These are phyloP conservation scores for Mylabris phalerata DNA, from an alignment of 1,140 invertebrate genomes.

Conservation along the genomic window DNA sequence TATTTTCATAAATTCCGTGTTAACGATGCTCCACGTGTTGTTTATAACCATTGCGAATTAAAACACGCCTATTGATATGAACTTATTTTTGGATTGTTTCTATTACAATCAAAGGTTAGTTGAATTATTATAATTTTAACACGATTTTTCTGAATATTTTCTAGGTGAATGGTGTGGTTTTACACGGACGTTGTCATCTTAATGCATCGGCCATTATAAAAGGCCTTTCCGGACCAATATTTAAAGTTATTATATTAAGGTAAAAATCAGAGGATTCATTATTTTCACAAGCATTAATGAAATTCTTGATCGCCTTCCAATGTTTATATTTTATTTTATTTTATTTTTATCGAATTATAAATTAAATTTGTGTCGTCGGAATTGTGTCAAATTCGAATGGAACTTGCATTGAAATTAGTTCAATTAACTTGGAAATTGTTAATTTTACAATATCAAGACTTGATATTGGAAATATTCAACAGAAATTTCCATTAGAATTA, in stretches of 20 bases:
- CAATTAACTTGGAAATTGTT: no score
- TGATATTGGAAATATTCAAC: no score
- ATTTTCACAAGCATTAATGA: constrained; percentile 8
- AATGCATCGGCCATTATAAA: constrained; percentile 96
- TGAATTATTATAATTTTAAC: neutral
- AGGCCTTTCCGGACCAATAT: constrained; percentile 69
- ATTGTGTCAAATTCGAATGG: no score
- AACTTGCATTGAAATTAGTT: no score
- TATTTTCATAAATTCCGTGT: no score
- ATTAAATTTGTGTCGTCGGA: no score
- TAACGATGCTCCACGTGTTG: no score
- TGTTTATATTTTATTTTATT: neutral
- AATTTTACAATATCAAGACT: no score
- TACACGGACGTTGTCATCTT: constrained; percentile 91
- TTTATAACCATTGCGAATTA: no score
- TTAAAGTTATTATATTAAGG: constrained; percentile 85
- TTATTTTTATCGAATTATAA: no score
- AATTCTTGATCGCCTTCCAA: constrained; percentile 15
- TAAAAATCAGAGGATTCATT: constrained; percentile 38
- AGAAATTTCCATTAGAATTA: no score
- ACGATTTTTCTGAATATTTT: constrained; percentile 28
- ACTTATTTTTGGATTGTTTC: constrained; percentile 29
- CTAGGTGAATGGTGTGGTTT: constrained; percentile 87
- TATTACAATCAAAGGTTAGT: constrained; percentile 8
- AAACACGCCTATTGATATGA: constrained; percentile 11